Evolutionary conservation across 2,888 invertebrate genomes (phyloP).

Genomic region (Hesperia comma): DNA sequence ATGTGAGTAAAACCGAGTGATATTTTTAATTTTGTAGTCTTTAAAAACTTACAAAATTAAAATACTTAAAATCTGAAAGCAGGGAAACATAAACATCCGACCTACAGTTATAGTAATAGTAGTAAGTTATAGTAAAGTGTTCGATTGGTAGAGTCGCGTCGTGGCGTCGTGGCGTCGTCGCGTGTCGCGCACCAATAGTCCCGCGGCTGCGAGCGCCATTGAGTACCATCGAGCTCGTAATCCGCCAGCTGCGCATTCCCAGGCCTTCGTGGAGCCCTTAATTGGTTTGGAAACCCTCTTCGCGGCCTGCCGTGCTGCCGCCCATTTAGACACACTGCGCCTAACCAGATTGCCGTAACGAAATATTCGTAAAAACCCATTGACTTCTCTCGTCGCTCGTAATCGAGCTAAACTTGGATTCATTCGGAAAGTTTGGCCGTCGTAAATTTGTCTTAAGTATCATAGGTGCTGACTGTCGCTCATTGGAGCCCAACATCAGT

Average conservation of each 20-base stretch:
- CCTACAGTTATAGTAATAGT: slow-evolving; percentile 11
- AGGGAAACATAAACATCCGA: neutral
- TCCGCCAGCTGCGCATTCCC: slow-evolving; percentile 76
- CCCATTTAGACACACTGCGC: slow-evolving; percentile 75
- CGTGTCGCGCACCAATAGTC: slow-evolving; percentile 68
- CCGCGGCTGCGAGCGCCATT: slow-evolving; percentile 65
- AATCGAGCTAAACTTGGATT: slow-evolving; percentile 56
- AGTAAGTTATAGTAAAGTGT: slow-evolving; percentile 33
- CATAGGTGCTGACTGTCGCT: slow-evolving; percentile 65
- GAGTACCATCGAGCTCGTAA: slow-evolving; percentile 82
- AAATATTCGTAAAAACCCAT: slow-evolving; percentile 75
- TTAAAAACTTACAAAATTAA: neutral
- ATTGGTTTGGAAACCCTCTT: slow-evolving; percentile 82
- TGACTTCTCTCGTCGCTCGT: slow-evolving; percentile 62
- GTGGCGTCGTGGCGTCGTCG: slow-evolving; percentile 70
- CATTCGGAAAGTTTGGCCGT: slow-evolving; percentile 52
- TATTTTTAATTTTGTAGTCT: too few species aligned
- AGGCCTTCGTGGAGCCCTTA: slow-evolving; percentile 80
- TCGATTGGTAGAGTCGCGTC: slow-evolving; percentile 56
- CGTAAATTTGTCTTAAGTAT: slow-evolving; percentile 65
- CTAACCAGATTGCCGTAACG: slow-evolving; percentile 81
- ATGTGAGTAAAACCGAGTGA: too few species aligned
- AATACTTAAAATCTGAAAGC: slow-evolving; percentile 1
- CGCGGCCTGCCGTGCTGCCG: slow-evolving; percentile 73
- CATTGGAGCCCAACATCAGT: slow-evolving; percentile 49